Conservation (phyloP, 2,888 invertebrate species). For the Acanthosoma haemorrhoidale region DNA sequence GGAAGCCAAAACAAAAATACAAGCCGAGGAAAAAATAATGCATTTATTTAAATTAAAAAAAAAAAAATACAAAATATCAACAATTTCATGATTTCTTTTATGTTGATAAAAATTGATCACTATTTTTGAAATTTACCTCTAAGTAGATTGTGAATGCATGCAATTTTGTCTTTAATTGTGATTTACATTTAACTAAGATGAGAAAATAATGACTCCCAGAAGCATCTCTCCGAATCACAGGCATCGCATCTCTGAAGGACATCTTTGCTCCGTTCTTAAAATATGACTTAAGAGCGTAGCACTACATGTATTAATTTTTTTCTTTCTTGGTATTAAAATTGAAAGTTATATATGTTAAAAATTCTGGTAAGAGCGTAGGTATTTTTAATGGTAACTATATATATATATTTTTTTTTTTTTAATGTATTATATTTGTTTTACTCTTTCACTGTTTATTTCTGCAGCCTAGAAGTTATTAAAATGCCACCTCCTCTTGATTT, state of each 20-base stretch:
- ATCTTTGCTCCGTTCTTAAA: not conserved
- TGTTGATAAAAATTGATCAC: not conserved
- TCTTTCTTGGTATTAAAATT: not conserved
- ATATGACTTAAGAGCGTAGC: not conserved
- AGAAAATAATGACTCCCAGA: not conserved
- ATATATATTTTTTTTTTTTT: slow-evolving; percentile 10
- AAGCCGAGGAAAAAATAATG: not conserved
- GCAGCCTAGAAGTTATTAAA: too few relatives aligned
- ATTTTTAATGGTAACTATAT: slow-evolving; percentile 6
- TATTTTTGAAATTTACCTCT: not conserved
- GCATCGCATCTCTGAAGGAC: not conserved
- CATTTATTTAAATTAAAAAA: not conserved
- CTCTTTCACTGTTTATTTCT: not conserved
- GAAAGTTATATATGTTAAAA: slow-evolving; percentile 11
- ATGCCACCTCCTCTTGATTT: too few relatives aligned
- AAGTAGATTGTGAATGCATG: not conserved
- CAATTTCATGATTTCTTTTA: too few relatives aligned
- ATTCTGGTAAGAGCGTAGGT: slow-evolving; percentile 30
- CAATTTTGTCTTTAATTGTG: not conserved
- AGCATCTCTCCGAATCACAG: not conserved
- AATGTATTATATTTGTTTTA: too few relatives aligned
- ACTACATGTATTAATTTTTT: not conserved
- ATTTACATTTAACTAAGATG: not conserved
- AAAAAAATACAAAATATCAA: too few relatives aligned
- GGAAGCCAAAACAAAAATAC: not conserved